Conservation (phyloP, 1,140 invertebrate genomes). For the Streblospio benedicti region DNA sequence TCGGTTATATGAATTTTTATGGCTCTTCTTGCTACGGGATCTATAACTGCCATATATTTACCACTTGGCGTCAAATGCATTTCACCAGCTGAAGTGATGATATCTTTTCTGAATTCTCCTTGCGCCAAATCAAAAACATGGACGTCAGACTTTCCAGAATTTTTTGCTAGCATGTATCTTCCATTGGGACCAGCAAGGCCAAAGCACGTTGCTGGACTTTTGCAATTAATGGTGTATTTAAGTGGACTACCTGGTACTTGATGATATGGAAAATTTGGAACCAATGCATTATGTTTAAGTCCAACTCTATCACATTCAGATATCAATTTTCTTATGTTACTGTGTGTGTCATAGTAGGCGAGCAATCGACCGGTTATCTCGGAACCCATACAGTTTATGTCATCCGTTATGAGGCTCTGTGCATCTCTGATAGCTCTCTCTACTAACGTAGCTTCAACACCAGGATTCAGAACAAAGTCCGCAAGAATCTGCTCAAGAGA, state of each 20-base stretch:
- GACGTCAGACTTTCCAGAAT: slow-evolving; percentile 26
- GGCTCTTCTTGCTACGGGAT: slow-evolving; percentile 38
- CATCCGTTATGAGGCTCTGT: slow-evolving; percentile 61
- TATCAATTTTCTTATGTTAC: slow-evolving; percentile 72
- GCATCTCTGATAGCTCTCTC: slow-evolving; percentile 80
- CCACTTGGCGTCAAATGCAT: slow-evolving; percentile 36
- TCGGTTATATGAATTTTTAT: slow-evolving; percentile 38
- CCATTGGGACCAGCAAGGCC: slow-evolving; percentile 20
- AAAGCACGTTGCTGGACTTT: slow-evolving; percentile 22
- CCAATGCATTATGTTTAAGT: slow-evolving; percentile 32
- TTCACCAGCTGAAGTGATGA: slow-evolving; percentile 37
- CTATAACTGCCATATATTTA: slow-evolving; percentile 34
- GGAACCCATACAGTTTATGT: slow-evolving; percentile 90
- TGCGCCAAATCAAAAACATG: slow-evolving; percentile 31
- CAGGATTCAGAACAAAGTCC: slow-evolving; percentile 88
- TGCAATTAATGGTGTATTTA: slow-evolving; percentile 29
- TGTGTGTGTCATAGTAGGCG: slow-evolving; percentile 52
- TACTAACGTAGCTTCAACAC: slow-evolving; percentile 70
- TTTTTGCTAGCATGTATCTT: slow-evolving; percentile 30
- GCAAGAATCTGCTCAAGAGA: slow-evolving; percentile 82
- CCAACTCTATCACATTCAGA: slow-evolving; percentile 61
- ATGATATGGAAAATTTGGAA: slow-evolving; percentile 38
- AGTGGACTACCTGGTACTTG: slow-evolving; percentile 37
- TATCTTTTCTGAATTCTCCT: slow-evolving; percentile 27
- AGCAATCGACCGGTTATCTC: slow-evolving; percentile 85